phyloP scores from a whole-genome alignment of 2,797 vertebrate genomes.

The Anguilla megastoma region DNA sequence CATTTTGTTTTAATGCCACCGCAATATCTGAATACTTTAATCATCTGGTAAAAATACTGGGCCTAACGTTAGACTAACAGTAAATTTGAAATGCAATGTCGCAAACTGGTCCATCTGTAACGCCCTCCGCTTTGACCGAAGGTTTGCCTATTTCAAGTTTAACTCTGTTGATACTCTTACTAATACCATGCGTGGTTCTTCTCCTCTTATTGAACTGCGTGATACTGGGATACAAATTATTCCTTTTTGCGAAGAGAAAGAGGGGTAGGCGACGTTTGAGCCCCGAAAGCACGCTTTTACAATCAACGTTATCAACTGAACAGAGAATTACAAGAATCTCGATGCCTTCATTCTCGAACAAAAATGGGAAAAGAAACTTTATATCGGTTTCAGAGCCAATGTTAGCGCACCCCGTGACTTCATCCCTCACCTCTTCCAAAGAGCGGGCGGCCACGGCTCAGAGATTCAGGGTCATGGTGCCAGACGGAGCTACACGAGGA shows the following conservation, averaged over 20 bases:
- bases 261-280: constrained; percentile 40
- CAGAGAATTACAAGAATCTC: constrained; percentile 50
- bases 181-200: constrained; percentile 74
- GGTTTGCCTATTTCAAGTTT: constrained; percentile 62
- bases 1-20: not conserved
- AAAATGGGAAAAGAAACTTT: constrained; percentile 48
- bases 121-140: constrained; percentile 50
- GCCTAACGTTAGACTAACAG: constrained; percentile 38
- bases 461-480: constrained; percentile 57
- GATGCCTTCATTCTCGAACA: constrained; percentile 46
- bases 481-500: constrained; percentile 61
- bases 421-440: constrained; percentile 68
- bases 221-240: constrained; percentile 73
- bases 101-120: constrained; percentile 53
- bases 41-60: not conserved
- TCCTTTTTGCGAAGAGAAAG: constrained; percentile 56
- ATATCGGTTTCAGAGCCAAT: constrained; percentile 65
- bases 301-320: constrained; percentile 52
- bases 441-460: constrained; percentile 57
- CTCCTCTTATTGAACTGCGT: constrained; percentile 77
- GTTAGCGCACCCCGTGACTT: constrained; percentile 66
- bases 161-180: constrained; percentile 70
- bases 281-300: constrained; percentile 57
- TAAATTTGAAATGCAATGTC: constrained; percentile 66
- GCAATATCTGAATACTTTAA: not conserved